Percentiles rank a stretch among this genome's conserved stretches.
These are phyloP conservation scores for Myiothlypis coronata DNA, from an alignment of 2,797 vertebrate species.

Conservation along the genomic window DNA sequence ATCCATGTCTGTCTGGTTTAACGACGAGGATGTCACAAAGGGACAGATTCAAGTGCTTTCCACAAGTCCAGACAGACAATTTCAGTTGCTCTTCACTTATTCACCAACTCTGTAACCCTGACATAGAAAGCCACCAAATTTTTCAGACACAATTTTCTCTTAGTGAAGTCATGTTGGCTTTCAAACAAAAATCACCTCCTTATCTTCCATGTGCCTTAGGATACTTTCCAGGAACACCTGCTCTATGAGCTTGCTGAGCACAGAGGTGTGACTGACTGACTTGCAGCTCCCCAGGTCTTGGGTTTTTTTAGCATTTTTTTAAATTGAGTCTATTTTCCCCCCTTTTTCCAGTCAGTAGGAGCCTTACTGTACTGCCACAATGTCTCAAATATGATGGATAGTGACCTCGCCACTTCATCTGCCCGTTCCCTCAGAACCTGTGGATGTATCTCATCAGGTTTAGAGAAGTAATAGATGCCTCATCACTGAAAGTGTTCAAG, in stretches of 20 bases:
- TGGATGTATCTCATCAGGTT: neutral
- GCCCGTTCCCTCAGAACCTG: accelerated
- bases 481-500: neutral
- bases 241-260: neutral
- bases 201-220: neutral
- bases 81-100: neutral
- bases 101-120: neutral
- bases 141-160: neutral
- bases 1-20: neutral
- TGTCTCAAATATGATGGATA: neutral
- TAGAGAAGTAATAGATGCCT: neutral
- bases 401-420: neutral
- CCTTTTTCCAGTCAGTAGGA: neutral
- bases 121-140: neutral
- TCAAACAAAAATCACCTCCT: neutral
- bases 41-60: neutral
- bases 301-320: neutral
- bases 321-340: neutral
- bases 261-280: neutral
- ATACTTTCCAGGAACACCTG: neutral
- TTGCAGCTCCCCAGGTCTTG: neutral
- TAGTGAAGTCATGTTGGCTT: neutral
- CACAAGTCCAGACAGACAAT: neutral
- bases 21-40: accelerated
- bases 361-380: neutral